These are phyloP conservation scores for Aramus guarauna DNA, from an alignment of 2,113 vertebrate genomes.

Conservation along the genomic window DNA sequence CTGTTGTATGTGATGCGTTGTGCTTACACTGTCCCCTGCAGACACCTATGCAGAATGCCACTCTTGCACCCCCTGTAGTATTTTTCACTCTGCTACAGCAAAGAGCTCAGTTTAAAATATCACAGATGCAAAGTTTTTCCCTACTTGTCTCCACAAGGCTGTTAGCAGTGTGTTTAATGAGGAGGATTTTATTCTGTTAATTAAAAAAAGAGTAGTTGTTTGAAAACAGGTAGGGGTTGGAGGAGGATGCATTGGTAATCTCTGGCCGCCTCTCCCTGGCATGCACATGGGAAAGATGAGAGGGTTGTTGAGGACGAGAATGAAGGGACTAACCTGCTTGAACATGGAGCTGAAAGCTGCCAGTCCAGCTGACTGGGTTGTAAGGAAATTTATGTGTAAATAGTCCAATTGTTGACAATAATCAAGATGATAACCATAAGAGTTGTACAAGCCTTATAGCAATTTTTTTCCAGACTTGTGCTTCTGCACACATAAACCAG, in stretches of 20 bases:
- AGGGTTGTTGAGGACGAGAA: neutral
- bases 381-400: neutral
- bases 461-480: neutral
- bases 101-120: neutral
- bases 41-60: neutral
- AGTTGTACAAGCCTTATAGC: accelerated
- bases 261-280: neutral
- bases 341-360: neutral
- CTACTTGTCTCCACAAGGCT: neutral
- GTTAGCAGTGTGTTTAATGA: neutral
- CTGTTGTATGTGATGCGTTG: neutral
- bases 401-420: neutral
- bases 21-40: neutral
- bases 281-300: neutral
- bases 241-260: neutral
- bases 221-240: neutral
- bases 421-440: neutral
- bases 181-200: neutral
- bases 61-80: accelerated
- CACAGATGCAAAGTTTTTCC: neutral
- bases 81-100: neutral
- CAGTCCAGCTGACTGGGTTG: neutral
- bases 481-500: neutral
- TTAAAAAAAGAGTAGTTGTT: neutral
- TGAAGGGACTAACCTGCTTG: neutral